A percentile compares a stretch with the other conserved stretches of the same genome.
Evolutionary conservation across 1,140 invertebrate genomes (phyloP).

Genomic region (Heterodera carotae): DNA sequence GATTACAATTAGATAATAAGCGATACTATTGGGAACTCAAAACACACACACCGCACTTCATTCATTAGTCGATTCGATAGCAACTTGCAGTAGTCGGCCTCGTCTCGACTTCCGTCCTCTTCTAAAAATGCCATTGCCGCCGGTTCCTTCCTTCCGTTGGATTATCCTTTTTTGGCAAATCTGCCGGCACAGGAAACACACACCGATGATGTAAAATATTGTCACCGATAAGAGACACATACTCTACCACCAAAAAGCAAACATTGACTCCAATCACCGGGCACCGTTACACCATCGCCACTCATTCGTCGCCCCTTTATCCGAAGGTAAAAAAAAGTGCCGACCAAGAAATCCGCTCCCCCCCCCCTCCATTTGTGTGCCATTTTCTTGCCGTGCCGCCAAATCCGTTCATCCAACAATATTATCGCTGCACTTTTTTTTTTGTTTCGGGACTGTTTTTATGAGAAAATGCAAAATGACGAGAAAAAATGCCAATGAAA

Average conservation of each 20-base stretch:
- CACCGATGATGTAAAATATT: not conserved
- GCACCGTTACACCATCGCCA: not conserved
- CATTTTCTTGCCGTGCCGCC: not conserved
- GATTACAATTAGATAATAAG: too few relatives aligned
- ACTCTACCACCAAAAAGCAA: too few relatives aligned
- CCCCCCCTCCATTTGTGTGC: not conserved
- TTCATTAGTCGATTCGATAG: too few relatives aligned
- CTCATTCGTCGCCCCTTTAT: not conserved
- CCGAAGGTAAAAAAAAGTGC: not conserved
- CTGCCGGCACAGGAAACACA: too few relatives aligned
- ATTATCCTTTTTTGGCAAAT: too few relatives aligned
- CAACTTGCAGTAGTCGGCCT: too few relatives aligned
- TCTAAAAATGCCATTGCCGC: too few relatives aligned
- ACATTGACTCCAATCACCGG: slow-evolving; percentile 4
- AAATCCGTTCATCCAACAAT: not conserved
- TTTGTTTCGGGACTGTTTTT: too few relatives aligned
- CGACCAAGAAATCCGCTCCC: not conserved
- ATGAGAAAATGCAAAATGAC: not conserved
- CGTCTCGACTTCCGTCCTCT: too few relatives aligned
- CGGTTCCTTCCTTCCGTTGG: too few relatives aligned
- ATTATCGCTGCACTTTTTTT: not conserved
- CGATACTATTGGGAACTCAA: too few relatives aligned
- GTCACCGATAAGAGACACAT: not conserved
- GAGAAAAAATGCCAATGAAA: not conserved
- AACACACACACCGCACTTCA: too few relatives aligned